Conservation (phyloP, 2,797 vertebrate species). For the Cossypha dichroa region DNA sequence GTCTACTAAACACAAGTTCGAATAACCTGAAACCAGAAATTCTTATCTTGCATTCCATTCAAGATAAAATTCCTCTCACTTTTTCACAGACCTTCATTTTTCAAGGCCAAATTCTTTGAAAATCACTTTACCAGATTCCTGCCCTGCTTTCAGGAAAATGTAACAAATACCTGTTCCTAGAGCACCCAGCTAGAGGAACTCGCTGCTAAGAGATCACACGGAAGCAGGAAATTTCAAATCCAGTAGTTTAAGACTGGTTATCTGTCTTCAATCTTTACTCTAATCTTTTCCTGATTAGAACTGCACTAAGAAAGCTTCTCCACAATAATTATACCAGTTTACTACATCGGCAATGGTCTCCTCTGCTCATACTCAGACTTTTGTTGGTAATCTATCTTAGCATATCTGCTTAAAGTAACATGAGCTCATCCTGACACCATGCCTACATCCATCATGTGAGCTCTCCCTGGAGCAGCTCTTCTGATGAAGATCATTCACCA, state of each 20-base stretch:
- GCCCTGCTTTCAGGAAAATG: conserved; percentile 33
- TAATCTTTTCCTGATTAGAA: background rate
- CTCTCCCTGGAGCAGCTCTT: background rate
- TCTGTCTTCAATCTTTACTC: background rate
- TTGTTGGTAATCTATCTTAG: background rate
- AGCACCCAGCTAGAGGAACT: background rate
- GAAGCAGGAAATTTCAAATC: background rate
- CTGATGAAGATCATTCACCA: background rate
- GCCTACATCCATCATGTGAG: background rate
- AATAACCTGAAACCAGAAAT: conserved; percentile 8
- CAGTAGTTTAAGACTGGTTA: background rate
- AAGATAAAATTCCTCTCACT: conserved; percentile 1
- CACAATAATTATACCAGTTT: background rate
- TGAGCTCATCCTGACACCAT: background rate
- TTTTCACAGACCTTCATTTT: conserved; percentile 25
- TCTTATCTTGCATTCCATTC: conserved; percentile 2
- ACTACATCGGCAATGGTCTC: rapidly evolving
- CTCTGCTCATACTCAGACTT: background rate
- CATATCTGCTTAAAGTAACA: background rate
- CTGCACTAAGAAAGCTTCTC: background rate
- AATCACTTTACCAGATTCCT: conserved; percentile 12
- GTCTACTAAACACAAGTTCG: background rate
- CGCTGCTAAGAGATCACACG: background rate
- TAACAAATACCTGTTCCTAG: background rate
- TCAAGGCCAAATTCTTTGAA: conserved; percentile 14